Conservation (phyloP, 2,113 vertebrate genomes). For the Lota lota region DNA sequence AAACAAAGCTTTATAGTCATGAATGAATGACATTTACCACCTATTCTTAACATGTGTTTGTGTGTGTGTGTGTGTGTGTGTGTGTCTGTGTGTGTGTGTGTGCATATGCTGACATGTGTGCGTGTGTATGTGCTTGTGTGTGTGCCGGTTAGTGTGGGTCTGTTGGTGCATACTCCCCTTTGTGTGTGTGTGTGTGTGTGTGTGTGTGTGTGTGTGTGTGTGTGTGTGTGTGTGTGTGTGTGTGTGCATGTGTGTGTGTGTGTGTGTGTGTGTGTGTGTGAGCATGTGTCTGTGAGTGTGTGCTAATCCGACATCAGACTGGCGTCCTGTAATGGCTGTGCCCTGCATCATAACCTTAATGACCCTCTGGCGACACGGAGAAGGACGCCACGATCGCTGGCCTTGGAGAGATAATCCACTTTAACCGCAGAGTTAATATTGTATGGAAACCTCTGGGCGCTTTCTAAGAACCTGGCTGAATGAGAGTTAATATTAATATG, state of each 20-base stretch:
- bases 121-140: slow-evolving; percentile 2
- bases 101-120: neutral
- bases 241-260: neutral
- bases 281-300: slow-evolving; percentile 30
- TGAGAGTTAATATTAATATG: too few relatives aligned
- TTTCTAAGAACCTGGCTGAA: too few relatives aligned
- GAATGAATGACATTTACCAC: too few relatives aligned
- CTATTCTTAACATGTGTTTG: neutral
- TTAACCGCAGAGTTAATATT: too few relatives aligned
- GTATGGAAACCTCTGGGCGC: too few relatives aligned
- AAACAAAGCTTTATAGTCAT: too few relatives aligned
- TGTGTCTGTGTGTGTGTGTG: slow-evolving; percentile 14
- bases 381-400: too few relatives aligned
- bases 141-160: neutral
- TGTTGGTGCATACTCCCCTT: neutral
- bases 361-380: too few relatives aligned
- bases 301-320: neutral
- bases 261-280: slow-evolving; percentile 1
- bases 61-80: slow-evolving; percentile 7
- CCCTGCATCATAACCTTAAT: too few relatives aligned
- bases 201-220: slow-evolving; percentile 16
- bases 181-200: slow-evolving; percentile 31
- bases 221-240: slow-evolving; percentile 6
- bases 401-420: too few relatives aligned
- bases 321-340: too few relatives aligned